Evolutionary conservation across 2,797 vertebrate genomes (phyloP).

Genomic region (Clarias pachynema): DNA sequence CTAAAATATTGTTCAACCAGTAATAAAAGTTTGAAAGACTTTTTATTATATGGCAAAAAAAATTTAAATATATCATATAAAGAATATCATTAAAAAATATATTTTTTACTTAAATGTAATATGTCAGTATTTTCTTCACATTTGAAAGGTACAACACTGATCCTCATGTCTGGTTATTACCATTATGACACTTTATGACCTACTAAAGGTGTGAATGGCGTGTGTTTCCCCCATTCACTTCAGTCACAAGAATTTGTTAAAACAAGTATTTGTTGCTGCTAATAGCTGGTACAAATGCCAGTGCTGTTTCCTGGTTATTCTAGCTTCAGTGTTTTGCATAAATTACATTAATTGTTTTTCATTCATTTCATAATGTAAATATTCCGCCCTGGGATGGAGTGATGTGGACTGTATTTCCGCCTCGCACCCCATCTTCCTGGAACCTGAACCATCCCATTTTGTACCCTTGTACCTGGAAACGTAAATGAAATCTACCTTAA

Average conservation of each 20-base stretch:
- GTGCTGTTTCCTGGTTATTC: neutral
- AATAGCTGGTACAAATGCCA: neutral
- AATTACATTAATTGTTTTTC: neutral
- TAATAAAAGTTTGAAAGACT: neutral
- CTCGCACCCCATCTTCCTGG: neutral
- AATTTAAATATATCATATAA: no score
- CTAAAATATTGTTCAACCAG: neutral
- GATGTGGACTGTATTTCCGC: neutral
- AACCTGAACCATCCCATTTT: neutral
- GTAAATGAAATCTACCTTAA: neutral
- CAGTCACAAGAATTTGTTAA: neutral
- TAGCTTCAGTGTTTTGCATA: neutral
- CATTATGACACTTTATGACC: neutral
- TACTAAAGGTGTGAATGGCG: no score
- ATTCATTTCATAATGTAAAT: neutral
- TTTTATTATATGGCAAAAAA: neutral
- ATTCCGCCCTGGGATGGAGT: neutral
- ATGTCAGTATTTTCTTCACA: neutral
- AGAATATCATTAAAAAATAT: neutral
- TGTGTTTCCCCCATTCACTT: no score
- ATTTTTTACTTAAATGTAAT: neutral
- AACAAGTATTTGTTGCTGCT: neutral
- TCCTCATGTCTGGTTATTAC: neutral
- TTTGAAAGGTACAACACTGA: no score
- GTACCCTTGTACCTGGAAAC: neutral